Base-by-base conservation (phyloP, 2,113 vertebrate genomes). In the Burhinus bistriatus region DNA sequence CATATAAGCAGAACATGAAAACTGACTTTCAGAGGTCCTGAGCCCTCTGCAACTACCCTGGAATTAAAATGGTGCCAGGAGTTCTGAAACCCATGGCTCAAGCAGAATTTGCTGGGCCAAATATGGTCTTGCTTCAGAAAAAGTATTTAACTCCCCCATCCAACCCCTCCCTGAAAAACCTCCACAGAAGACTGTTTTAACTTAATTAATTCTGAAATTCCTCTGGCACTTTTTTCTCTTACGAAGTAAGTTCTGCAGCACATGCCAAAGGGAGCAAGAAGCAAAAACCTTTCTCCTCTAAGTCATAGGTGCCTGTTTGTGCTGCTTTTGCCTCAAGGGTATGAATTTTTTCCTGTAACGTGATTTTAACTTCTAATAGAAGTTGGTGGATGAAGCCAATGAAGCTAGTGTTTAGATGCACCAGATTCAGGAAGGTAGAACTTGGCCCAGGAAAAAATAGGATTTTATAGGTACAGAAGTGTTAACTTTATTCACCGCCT, bases 141-240 rank as follows among this genome's bases (percentile, higher is more conserved):
- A 92, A 78, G 5, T 62, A 8, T 54, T 61, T 66, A 40, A 55
- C 45, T 1, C 0, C 3, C 3, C 19, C 3, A 45, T 16, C 11
- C 25, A 77, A 1, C 3, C 5, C 7, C 2, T 47, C 5, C 15
- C 8, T 3, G 0, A 5, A 68, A 91, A 79, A 36, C 6, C 34
- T 57, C n/a, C 54, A 32, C 58, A 59, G 34, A 77, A 57, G 11
- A 42, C 13, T 32, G 17, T 44, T 71, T 57, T 8, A 66, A 89
- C 76, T 47, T 21, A 58, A 42, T 73, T 70, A 70, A 38, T 84
- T 79, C 27, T 76, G 30, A 55, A 47, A 75, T 72, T 49, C 15
- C 22, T 85, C 49, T 51, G 64, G 44, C 34, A 57, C 8, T 36
- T 57, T 36, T 9, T 76, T 86, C 14, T 81, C 7, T 45, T 52